A percentile compares a stretch with the other conserved stretches of the same genome.
Evolutionary conservation across 2,113 vertebrate genomes (phyloP).

Genomic region (Sceloporus undulatus): DNA sequence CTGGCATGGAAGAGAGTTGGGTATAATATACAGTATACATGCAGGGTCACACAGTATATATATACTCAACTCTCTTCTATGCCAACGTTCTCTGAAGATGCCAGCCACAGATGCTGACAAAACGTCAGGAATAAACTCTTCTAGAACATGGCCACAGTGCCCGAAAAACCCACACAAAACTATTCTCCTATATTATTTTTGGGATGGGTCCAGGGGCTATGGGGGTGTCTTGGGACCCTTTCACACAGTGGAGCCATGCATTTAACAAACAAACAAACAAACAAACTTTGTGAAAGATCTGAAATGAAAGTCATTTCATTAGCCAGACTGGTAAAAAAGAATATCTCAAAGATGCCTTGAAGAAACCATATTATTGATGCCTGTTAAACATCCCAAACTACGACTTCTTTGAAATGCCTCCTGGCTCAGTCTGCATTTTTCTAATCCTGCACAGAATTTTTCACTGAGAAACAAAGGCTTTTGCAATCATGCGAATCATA

Average conservation of each 20-base stretch:
- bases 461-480: constrained; percentile 6
- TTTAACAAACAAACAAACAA: background rate
- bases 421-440: background rate
- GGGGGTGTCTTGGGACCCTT: no score
- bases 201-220: no score
- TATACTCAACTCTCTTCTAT: no score
- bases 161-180: no score
- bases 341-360: background rate
- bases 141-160: no score
- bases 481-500: background rate
- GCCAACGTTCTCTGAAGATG: no score
- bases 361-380: background rate
- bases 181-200: no score
- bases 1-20: no score
- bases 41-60: no score
- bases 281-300: background rate
- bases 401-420: background rate
- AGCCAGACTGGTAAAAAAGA: background rate
- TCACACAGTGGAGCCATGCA: background rate
- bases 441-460: background rate
- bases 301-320: background rate
- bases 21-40: no score
- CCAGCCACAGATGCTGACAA: no score
- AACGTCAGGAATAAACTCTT: no score
- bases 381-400: background rate